Evolutionary conservation across 1,140 invertebrate genomes (phyloP).

Genomic region (Magallana angulata): DNA sequence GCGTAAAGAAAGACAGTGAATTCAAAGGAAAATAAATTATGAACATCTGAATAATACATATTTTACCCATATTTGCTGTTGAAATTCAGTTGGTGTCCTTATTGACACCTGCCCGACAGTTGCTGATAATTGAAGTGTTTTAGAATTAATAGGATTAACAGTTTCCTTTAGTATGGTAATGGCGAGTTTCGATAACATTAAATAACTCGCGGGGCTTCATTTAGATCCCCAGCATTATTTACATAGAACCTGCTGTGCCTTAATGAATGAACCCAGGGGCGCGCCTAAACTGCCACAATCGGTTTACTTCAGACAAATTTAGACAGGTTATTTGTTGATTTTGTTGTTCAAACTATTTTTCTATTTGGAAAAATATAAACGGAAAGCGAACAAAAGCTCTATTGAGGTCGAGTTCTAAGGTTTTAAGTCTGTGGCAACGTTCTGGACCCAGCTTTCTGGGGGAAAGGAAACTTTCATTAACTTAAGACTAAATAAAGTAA

Average conservation of each 20-base stretch:
- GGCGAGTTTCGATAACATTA: not conserved
- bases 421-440: not conserved
- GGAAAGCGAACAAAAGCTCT: not conserved
- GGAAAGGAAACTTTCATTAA: constrained; percentile 22
- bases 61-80: too few species aligned
- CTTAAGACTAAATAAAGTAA: constrained; percentile 6
- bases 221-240: not conserved
- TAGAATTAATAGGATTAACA: too few species aligned
- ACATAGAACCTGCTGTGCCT: not conserved
- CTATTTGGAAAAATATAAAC: not conserved
- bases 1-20: too few species aligned
- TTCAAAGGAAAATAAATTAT: too few species aligned
- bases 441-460: not conserved
- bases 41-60: too few species aligned
- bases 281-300: not conserved
- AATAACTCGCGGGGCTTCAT: not conserved
- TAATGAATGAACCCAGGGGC: not conserved
- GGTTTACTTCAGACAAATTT: constrained; percentile 15
- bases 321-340: not conserved
- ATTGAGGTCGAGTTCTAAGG: not conserved
- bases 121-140: too few species aligned
- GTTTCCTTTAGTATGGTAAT: too few species aligned
- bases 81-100: too few species aligned
- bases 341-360: constrained; percentile 10
- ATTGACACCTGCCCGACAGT: too few species aligned